Evolutionary conservation across 1,140 invertebrate genomes (phyloP).

Genomic region (Venustaconcha ellipsiformis): DNA sequence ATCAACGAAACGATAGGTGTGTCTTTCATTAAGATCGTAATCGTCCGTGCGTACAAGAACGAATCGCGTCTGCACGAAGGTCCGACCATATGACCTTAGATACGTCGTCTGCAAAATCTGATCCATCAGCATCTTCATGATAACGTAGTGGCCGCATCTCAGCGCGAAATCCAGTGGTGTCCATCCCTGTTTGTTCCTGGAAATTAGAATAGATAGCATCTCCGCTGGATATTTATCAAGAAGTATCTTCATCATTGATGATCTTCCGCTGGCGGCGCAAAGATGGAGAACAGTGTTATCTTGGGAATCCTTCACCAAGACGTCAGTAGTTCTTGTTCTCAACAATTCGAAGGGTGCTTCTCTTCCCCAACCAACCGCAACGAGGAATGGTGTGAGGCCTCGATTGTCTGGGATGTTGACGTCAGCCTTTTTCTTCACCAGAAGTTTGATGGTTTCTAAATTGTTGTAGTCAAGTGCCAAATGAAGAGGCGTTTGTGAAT

Average conservation of each 20-base stretch:
- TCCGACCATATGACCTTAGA: constrained; percentile 12
- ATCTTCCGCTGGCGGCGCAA: constrained; percentile 22
- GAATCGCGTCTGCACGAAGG: constrained; percentile 31
- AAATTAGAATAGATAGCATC: constrained; percentile 26
- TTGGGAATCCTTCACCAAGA: constrained; percentile 22
- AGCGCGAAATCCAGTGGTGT: constrained; percentile 30
- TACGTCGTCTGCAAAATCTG: background rate
- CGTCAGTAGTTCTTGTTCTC: constrained; percentile 5
- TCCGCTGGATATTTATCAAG: constrained; percentile 20
- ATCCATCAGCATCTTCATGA: constrained; percentile 23
- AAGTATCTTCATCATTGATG: constrained; percentile 20
- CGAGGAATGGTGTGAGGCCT: constrained; percentile 69
- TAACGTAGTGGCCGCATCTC: constrained; percentile 22
- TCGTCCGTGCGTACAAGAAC: constrained; percentile 25
- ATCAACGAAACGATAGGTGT: constrained; percentile 23
- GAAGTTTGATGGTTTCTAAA: constrained; percentile 68
- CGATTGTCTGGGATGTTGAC: constrained; percentile 69
- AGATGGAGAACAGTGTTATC: constrained; percentile 29
- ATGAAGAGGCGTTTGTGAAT: constrained; percentile 67
- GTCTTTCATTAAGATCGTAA: constrained; percentile 19
- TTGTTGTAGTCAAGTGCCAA: constrained; percentile 54
- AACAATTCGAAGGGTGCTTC: constrained; percentile 24
- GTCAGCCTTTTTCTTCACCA: constrained; percentile 71
- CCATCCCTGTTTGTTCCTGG: constrained; percentile 28
- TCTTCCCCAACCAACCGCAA: constrained; percentile 59